Conservation (phyloP, 2,888 invertebrate genomes). For the Pseudanteris insignis region DNA sequence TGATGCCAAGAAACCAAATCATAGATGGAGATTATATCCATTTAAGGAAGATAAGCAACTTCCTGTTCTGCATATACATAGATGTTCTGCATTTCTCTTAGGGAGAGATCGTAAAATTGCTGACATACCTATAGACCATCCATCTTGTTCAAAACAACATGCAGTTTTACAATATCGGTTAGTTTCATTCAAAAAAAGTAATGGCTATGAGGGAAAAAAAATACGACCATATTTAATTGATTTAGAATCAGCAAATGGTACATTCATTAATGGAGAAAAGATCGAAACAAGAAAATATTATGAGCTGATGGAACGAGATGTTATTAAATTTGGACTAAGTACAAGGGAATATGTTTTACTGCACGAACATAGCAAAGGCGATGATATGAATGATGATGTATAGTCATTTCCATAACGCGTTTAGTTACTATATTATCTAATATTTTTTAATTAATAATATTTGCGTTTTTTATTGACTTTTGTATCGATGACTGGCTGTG, state of each 20-base stretch:
- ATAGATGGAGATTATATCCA: conserved; percentile 94
- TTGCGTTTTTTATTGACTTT: too few species aligned
- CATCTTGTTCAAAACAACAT: conserved; percentile 98
- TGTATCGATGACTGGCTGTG: too few species aligned
- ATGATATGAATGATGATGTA: conserved; percentile 74
- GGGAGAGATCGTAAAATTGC: conserved; percentile 95
- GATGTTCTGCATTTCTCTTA: conserved; percentile 93
- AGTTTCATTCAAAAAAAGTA: conserved; percentile 80
- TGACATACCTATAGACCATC: conserved; percentile 98
- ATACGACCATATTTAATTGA: conserved; percentile 96
- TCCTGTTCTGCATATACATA: conserved; percentile 94
- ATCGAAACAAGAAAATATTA: conserved; percentile 91
- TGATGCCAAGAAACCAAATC: conserved; percentile 94
- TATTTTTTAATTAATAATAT: too few species aligned
- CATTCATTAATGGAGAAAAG: conserved; percentile 93
- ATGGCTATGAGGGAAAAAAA: conserved; percentile 81
- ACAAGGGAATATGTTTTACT: conserved; percentile 95
- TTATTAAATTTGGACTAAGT: conserved; percentile 97
- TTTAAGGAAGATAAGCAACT: conserved; percentile 93
- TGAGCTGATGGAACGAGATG: conserved; percentile 94
- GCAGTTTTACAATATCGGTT: conserved; percentile 95
- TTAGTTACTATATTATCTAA: too few species aligned
- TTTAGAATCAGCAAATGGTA: conserved; percentile 95
- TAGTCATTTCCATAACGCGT: neutral
- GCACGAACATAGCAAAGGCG: conserved; percentile 91